These are phyloP conservation scores for Hydrozoanthus tunicans DNA, from an alignment of 64 coral and sea anemone genomes.

Conservation along the genomic window DNA sequence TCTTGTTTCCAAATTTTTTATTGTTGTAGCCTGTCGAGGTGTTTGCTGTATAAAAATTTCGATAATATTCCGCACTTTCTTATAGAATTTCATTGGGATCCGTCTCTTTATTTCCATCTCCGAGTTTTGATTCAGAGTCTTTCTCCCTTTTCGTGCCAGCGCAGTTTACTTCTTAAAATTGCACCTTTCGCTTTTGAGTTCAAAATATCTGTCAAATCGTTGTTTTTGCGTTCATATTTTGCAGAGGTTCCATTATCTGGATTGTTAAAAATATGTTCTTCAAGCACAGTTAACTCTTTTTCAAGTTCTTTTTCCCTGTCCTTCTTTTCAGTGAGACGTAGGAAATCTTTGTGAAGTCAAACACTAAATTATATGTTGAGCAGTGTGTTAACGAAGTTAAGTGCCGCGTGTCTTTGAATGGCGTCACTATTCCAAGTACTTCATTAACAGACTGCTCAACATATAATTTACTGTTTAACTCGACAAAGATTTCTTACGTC, in stretches of 20 bases:
- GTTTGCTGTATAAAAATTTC: conserved; percentile 12
- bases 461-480: too few species aligned
- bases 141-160: conserved; percentile 33
- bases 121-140: conserved; percentile 8
- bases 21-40: background rate
- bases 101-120: background rate
- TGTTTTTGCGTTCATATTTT: background rate
- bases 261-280: conserved; percentile 11
- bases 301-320: conserved; percentile 2
- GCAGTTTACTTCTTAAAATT: conserved; percentile 22
- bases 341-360: too few species aligned
- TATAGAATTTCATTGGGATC: conserved; percentile 6
- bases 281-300: background rate
- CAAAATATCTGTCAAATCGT: background rate
- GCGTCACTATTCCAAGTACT: too few species aligned
- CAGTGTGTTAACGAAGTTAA: too few species aligned
- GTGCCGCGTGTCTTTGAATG: too few species aligned
- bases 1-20: background rate
- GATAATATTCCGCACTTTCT: conserved; percentile 10
- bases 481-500: too few species aligned
- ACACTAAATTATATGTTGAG: too few species aligned
- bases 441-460: too few species aligned
- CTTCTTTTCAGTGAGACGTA: background rate
- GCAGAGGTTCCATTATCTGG: background rate
- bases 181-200: conserved; percentile 42